Conservation (phyloP, 2,888 invertebrate genomes). For the Drosophila limbata region DNA sequence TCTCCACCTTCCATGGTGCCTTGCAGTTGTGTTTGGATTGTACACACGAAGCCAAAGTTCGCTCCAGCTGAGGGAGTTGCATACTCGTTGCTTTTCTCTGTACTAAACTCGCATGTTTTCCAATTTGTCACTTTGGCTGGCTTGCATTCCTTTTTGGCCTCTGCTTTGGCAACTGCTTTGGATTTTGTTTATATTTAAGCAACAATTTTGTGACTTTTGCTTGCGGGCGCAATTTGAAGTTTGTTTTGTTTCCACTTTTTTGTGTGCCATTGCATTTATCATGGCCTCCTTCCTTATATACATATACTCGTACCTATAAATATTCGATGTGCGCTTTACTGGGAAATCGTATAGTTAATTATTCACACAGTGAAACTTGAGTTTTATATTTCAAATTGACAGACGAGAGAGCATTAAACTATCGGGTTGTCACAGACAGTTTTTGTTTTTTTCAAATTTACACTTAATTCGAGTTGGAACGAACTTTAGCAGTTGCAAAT, state of each 20-base stretch:
- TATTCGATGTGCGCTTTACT: background rate
- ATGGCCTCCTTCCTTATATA: background rate
- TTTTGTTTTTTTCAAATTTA: conserved; percentile 1
- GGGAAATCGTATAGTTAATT: conserved; percentile 58
- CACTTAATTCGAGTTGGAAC: conserved; percentile 5
- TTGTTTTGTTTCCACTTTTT: conserved; percentile 29
- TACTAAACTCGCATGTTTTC: conserved; percentile 49
- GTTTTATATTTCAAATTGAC: conserved; percentile 11
- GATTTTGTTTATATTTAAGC: conserved; percentile 64
- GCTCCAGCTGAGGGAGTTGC: conserved; percentile 35
- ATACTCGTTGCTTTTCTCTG: conserved; percentile 31
- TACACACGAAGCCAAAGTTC: conserved; percentile 39
- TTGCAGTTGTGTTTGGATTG: conserved; percentile 12
- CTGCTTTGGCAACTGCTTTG: conserved; percentile 38
- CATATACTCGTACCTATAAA: background rate
- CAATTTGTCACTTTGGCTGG: conserved; percentile 70
- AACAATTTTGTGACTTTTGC: conserved; percentile 63
- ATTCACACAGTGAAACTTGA: conserved; percentile 39
- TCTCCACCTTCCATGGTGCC: background rate
- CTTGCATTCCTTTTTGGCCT: conserved; percentile 45
- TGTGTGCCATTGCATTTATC: conserved; percentile 26
- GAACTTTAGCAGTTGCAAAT: conserved; percentile 17
- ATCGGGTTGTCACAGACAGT: background rate
- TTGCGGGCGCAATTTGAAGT: conserved; percentile 53
- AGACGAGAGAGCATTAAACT: conserved; percentile 16